phyloP scores from a whole-genome alignment of 2,113 vertebrate species.

The Lophotis ruficrista region DNA sequence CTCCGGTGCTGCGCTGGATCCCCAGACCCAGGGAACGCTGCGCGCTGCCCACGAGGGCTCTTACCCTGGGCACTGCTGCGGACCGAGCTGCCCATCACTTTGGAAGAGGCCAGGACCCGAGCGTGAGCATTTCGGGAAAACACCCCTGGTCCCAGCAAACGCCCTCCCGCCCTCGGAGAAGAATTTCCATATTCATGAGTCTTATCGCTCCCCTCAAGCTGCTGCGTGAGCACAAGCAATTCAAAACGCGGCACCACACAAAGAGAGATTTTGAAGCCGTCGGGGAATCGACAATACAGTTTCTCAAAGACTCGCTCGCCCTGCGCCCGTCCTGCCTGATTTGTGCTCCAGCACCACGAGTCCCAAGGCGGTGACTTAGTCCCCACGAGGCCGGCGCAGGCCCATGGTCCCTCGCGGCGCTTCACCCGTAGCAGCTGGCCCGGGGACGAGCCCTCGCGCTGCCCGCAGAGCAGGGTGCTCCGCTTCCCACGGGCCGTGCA shows the following conservation, averaged over 20 bases:
- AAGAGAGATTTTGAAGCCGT: not conserved
- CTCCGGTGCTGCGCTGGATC: not conserved
- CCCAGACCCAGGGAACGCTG: not conserved
- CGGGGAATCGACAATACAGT: not conserved
- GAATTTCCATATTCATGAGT: conserved; percentile 51
- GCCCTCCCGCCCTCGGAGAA: not conserved
- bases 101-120: not conserved
- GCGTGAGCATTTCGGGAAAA: not conserved
- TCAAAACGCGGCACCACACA: conserved; percentile 14
- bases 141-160: not conserved
- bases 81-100: not conserved
- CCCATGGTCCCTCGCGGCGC: rapidly evolving
- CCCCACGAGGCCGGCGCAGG: not conserved
- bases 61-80: rapidly evolving
- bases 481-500: rapidly evolving
- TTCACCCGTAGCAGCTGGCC: rapidly evolving
- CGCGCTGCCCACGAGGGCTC: rapidly evolving
- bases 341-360: not conserved
- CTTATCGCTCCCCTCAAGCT: conserved; percentile 64
- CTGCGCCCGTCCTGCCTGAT: not conserved
- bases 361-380: not conserved
- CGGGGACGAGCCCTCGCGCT: not conserved
- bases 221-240: not conserved
- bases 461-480: rapidly evolving
- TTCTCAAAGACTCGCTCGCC: not conserved